Evolutionary conservation across 2,113 vertebrate genomes (phyloP).

Genomic region (Gadus chalcogrammus): DNA sequence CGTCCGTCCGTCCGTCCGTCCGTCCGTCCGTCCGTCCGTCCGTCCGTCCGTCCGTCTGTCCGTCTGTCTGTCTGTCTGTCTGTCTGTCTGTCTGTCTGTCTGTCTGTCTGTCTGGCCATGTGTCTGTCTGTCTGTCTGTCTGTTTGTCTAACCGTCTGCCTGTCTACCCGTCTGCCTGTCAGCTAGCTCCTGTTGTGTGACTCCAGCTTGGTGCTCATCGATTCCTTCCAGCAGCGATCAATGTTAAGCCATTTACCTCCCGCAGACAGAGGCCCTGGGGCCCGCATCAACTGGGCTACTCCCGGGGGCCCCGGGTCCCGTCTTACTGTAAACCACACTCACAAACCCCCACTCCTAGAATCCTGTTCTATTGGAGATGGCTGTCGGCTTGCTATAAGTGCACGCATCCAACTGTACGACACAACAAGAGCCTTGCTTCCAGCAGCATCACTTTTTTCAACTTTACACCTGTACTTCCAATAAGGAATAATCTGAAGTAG

Average conservation of each 20-base stretch:
- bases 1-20: too few relatives aligned
- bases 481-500: too few relatives aligned
- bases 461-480: too few relatives aligned
- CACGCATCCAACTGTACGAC: too few relatives aligned
- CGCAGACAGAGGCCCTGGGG: constrained; percentile 8
- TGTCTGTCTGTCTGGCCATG: not conserved
- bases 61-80: not conserved
- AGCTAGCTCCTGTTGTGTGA: constrained; percentile 1
- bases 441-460: too few relatives aligned
- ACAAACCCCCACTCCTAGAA: too few relatives aligned
- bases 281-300: too few relatives aligned
- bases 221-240: constrained; percentile 27
- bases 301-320: too few relatives aligned
- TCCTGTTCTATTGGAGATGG: too few relatives aligned
- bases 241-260: constrained; percentile 36
- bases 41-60: not conserved
- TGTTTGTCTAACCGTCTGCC: not conserved
- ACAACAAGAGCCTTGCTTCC: too few relatives aligned
- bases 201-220: constrained; percentile 9
- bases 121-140: not conserved
- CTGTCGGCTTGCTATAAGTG: too few relatives aligned
- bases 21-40: not conserved
- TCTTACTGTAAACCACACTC: too few relatives aligned
- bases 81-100: not conserved
- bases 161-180: not conserved